phyloP scores from a whole-genome alignment of 2,888 invertebrate species.

The Melinaea marsaeus region DNA sequence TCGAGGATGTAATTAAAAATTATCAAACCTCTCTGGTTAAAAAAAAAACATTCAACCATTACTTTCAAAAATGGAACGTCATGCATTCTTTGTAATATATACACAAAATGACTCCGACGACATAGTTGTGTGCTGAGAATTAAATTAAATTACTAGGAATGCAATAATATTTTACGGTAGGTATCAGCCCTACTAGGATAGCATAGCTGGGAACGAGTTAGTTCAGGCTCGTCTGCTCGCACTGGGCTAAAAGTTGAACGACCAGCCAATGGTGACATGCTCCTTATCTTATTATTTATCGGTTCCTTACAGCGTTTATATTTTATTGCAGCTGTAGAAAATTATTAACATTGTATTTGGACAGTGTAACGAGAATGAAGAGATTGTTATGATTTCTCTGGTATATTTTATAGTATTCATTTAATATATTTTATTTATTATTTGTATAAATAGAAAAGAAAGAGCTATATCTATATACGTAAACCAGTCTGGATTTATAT shows the following conservation, averaged over 20 bases:
- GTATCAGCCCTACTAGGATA: slow-evolving; percentile 37
- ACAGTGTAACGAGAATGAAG: neutral
- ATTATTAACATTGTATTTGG: slow-evolving; percentile 13
- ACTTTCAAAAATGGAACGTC: too few relatives aligned
- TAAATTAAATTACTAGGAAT: slow-evolving; percentile 22
- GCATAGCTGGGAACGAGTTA: slow-evolving; percentile 37
- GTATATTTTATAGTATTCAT: neutral
- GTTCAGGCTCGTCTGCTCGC: slow-evolving; percentile 39
- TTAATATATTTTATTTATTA: neutral
- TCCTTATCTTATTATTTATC: slow-evolving; percentile 24
- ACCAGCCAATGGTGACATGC: slow-evolving; percentile 36
- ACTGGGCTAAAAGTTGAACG: slow-evolving; percentile 58
- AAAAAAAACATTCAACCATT: too few relatives aligned
- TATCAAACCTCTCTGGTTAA: too few relatives aligned
- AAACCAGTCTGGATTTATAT: too few relatives aligned
- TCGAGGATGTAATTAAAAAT: too few relatives aligned
- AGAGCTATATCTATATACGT: too few relatives aligned
- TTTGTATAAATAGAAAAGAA: too few relatives aligned
- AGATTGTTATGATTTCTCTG: neutral
- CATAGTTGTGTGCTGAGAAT: neutral
- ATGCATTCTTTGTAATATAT: neutral
- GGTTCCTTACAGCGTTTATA: slow-evolving; percentile 15
- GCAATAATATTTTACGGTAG: slow-evolving; percentile 39
- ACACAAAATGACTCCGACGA: neutral
- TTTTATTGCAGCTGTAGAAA: slow-evolving; percentile 13